These are phyloP conservation scores for Pocota personata DNA, from an alignment of 2,888 invertebrate genomes.

Conservation along the genomic window DNA sequence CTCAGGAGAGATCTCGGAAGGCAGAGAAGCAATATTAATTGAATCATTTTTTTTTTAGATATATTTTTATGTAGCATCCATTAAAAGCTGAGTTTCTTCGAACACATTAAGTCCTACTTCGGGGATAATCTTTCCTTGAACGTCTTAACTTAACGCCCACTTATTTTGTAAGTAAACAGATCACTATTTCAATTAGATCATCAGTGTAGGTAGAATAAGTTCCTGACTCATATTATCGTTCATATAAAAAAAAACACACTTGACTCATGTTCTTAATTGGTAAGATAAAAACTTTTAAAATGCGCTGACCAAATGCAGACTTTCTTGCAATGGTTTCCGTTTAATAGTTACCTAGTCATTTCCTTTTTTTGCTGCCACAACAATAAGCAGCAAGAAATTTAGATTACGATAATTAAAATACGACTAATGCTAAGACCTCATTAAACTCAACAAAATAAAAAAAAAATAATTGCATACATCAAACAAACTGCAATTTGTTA, in stretches of 20 bases:
- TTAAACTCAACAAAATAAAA: too few species aligned
- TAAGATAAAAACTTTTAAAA: background rate
- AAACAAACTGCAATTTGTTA: background rate
- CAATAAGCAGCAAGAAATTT: background rate
- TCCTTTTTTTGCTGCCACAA: background rate
- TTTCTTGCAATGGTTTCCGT: background rate
- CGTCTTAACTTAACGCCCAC: too few species aligned
- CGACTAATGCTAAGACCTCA: too few species aligned
- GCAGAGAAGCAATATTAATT: too few species aligned
- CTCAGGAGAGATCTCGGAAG: too few species aligned
- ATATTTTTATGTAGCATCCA: too few species aligned
- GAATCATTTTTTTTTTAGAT: too few species aligned
- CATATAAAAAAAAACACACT: background rate
- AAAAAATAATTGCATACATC: background rate
- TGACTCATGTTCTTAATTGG: background rate
- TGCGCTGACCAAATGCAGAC: background rate
- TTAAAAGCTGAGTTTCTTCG: too few species aligned
- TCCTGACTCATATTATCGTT: background rate
- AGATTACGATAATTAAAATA: background rate
- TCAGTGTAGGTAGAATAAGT: background rate
- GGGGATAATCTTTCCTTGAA: too few species aligned
- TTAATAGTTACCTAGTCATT: background rate
- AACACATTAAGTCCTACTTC: too few species aligned
- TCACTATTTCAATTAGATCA: background rate
- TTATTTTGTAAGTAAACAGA: too few species aligned